Evolutionary conservation across 2,113 vertebrate genomes (phyloP).

Genomic region (Silurus asotus): DNA sequence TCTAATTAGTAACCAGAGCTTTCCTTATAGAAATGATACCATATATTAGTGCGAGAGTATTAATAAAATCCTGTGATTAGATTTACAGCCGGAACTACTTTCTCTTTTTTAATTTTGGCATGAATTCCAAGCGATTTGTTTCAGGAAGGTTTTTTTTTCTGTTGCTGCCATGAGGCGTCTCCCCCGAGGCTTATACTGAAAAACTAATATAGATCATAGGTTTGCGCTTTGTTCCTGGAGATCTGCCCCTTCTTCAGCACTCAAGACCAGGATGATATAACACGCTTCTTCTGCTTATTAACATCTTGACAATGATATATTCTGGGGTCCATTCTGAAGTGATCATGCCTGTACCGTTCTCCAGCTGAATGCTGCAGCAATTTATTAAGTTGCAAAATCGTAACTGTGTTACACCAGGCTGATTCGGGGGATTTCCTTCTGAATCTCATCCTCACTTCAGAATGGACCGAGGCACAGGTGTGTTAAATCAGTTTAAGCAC

Average conservation of each 20-base stretch:
- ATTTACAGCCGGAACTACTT: background rate
- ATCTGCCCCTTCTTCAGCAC: background rate
- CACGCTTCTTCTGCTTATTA: background rate
- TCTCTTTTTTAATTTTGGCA: background rate
- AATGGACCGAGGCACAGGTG: background rate
- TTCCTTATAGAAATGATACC: background rate
- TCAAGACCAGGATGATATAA: background rate
- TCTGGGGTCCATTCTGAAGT: background rate
- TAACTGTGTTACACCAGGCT: background rate
- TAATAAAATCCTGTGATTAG: background rate
- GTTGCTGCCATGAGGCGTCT: conserved; percentile 7
- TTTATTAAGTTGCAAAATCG: background rate
- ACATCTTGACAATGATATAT: background rate
- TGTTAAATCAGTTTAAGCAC: conserved; percentile 1
- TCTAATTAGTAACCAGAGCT: too few species aligned
- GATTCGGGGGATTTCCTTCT: background rate
- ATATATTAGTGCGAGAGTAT: background rate
- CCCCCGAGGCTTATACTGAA: background rate
- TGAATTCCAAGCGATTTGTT: background rate
- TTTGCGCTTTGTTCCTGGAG: background rate
- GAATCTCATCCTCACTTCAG: background rate
- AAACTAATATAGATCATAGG: background rate
- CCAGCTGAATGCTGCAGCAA: background rate
- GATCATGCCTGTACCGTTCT: background rate
- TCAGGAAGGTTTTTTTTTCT: background rate